Conservation (phyloP, 1,140 invertebrate species). For the Gonioctena quinquepunctata region DNA sequence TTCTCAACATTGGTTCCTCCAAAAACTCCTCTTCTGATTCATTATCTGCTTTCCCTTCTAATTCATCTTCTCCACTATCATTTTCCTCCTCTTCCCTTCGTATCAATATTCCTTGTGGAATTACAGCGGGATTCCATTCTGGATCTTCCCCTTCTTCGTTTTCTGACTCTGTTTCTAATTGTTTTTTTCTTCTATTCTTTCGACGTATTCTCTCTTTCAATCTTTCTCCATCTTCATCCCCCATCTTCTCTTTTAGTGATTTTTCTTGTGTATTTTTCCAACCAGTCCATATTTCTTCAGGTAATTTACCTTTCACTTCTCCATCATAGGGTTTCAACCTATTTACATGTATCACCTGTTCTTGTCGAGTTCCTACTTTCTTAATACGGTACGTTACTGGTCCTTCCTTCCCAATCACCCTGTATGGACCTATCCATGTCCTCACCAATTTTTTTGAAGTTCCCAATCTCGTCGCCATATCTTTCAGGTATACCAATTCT, state of each 20-base stretch:
- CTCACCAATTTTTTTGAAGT: background rate
- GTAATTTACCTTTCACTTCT: background rate
- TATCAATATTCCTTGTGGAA: too few relatives aligned
- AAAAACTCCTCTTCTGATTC: background rate
- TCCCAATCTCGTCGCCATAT: background rate
- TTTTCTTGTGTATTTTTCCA: background rate
- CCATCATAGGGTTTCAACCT: background rate
- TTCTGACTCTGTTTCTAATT: too few relatives aligned
- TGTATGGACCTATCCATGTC: background rate
- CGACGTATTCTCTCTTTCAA: too few relatives aligned
- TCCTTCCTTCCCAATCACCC: background rate
- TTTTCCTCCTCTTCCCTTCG: too few relatives aligned
- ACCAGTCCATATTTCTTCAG: too few relatives aligned
- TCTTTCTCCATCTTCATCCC: background rate
- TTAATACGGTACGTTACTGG: background rate
- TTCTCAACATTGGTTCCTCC: background rate
- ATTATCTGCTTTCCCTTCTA: background rate
- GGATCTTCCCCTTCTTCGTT: too few relatives aligned
- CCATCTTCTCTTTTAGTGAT: background rate
- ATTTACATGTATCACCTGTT: constrained; percentile 1
- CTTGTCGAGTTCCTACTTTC: background rate
- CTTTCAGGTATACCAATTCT: constrained; percentile 7
- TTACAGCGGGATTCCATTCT: too few relatives aligned
- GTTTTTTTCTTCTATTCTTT: too few relatives aligned
- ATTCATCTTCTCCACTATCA: too few relatives aligned